Evolutionary conservation across 2,797 vertebrate genomes (phyloP), one percentile per base, ranked within the genome.

Genomic region (Lateolabrax maculatus): DNA sequence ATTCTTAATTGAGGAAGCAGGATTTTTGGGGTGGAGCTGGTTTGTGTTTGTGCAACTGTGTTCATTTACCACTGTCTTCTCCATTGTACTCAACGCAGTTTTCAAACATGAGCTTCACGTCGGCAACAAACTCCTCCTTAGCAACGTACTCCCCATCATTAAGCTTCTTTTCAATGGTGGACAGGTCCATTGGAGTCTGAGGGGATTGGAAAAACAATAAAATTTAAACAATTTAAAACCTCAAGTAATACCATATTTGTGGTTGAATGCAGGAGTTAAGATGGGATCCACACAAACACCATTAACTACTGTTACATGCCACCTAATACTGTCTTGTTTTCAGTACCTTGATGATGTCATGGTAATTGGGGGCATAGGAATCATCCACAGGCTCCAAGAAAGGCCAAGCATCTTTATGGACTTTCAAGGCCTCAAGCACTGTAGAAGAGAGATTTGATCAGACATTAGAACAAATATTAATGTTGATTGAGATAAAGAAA

Each of bases 341-440:
- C 64, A 36, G 49, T 95, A 99, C 98, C 96, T 98, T 97, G 88
- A 99, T 98, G 87, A 99, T 96, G 71, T 98, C 97, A 34, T 99
- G 96, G 90, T 99, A 99, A 91, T 98, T 98, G 16, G 98, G 98
- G 49, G 98, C 98, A 15, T 99, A 99, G 0, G 98, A 99, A 77
- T 99, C 98, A 88, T 99, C 98, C 41, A 99, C 98, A 0, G 98
- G 98, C 84, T 99, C 98, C 92, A 99, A 79, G 91, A 99, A 99
- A 21, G 98, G 98, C 98, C 98, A 99, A 21, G 98, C 95, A 72
- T 99, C 98, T 94, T 99, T 99, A 89, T 99, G 98, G 72, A 96
- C 96, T 92, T 99, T 99, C 46, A 99, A 94, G 52, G 96, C 96
- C 81, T 99, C 98, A 43, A 99, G 94, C 87, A 99, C 98, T 99